Percentiles rank a stretch among this genome's conserved stretches.
Conservation (phyloP, 2,797 vertebrate species). For the Mormyrus hasselquistii region DNA sequence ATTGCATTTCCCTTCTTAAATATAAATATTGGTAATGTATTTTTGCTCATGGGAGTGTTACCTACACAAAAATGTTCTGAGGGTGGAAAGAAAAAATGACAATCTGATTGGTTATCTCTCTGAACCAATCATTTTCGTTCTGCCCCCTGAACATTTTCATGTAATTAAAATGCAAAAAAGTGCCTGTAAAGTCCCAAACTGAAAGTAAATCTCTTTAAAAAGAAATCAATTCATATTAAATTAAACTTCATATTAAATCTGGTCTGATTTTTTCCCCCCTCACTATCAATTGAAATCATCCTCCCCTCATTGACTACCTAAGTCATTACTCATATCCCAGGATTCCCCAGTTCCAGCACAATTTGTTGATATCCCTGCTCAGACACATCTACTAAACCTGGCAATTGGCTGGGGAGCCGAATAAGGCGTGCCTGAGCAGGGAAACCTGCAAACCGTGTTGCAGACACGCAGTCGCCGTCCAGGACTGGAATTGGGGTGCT, state of each 20-base stretch:
- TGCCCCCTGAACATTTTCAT: neutral
- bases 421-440: neutral
- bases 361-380: neutral
- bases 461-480: neutral
- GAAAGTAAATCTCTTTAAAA: neutral
- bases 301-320: neutral
- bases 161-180: neutral
- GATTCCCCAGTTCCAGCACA: neutral
- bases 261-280: no score
- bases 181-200: neutral
- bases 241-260: neutral
- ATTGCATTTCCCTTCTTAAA: neutral
- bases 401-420: neutral
- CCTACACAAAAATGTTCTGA: neutral
- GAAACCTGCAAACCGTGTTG: neutral
- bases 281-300: neutral
- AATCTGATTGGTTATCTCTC: neutral
- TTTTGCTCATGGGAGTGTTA: neutral
- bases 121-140: neutral
- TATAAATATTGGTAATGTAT: neutral
- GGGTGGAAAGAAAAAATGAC: neutral
- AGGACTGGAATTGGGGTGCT: neutral
- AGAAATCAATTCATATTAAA: neutral
- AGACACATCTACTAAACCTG: neutral
- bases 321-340: neutral